Conservation (phyloP, 1,140 invertebrate species). For the Idris sp. region DNA sequence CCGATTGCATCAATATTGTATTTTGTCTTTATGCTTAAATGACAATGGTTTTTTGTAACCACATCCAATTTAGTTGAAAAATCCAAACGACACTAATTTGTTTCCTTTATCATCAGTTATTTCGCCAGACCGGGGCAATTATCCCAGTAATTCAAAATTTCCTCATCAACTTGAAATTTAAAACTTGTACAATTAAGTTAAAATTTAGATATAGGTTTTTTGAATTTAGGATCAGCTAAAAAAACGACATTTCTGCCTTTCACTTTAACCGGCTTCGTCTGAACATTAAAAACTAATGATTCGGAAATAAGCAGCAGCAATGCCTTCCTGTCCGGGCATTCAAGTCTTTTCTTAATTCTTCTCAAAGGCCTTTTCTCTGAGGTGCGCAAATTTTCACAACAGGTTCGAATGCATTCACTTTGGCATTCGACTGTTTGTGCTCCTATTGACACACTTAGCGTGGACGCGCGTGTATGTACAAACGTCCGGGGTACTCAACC, state of each 20-base stretch:
- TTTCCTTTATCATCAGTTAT: constrained; percentile 29
- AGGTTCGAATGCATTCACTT: constrained; percentile 33
- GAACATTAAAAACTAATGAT: too few relatives aligned
- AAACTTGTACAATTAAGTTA: too few relatives aligned
- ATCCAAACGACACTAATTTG: constrained; percentile 14
- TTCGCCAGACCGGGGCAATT: constrained; percentile 7
- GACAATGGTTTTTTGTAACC: not conserved
- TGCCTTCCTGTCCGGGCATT: too few relatives aligned
- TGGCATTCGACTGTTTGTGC: constrained; percentile 64
- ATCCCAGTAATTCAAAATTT: constrained; percentile 4
- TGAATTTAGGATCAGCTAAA: too few relatives aligned
- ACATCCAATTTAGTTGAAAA: constrained; percentile 11
- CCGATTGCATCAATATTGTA: too few relatives aligned
- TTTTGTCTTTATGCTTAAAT: not conserved
- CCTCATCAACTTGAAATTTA: too few relatives aligned
- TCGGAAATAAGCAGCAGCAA: too few relatives aligned
- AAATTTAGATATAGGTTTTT: too few relatives aligned
- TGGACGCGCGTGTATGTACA: too few relatives aligned
- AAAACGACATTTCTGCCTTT: too few relatives aligned
- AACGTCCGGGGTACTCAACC: constrained; percentile 55
- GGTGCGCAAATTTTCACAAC: constrained; percentile 34
- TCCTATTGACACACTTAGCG: constrained; percentile 68
- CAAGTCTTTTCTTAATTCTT: too few relatives aligned
- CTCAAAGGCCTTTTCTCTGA: constrained; percentile 11
- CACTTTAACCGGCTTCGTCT: too few relatives aligned